Base-by-base conservation (phyloP, 1,140 invertebrate genomes). In the Drosophila setifemur region DNA sequence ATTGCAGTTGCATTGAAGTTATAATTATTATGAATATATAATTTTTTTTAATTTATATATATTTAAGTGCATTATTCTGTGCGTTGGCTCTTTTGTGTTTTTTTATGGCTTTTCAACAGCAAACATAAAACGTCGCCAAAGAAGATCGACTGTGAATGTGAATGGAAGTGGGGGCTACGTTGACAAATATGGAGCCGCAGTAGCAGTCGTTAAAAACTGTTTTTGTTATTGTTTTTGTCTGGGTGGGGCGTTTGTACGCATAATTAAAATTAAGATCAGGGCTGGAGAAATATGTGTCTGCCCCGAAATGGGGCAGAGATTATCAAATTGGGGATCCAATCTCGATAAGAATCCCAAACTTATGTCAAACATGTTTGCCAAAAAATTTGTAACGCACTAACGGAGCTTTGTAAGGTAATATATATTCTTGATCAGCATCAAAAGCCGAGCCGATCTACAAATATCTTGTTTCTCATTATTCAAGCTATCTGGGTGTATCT, bases 131-230 rank as follows among this genome's bases (percentile, higher is more conserved):
- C 68, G 77, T 81, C 75, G 48, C 71, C 67, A 75, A 86, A 86
- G 67, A 81, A 86, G 75, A 86, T 86, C 75, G 67, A 86, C 74
- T 79, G n/a, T 70, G 64, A 78, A 74, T 79, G 70, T 73, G 78
- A 73, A 85, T 77, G 50, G 49, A 53, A 23, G 37, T 33, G n/a
- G 50, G 19, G 21, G 26, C 33, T 53, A 52, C 54, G 70, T 67
- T 21, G 44, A 64, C 70, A 55, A 85, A 85, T 85, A 74, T 78
- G 78, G 79, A 57, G 47, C 77, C 78, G 68, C 77, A 54, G 33
- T 42, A 40, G 48, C n/a, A 25, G 61, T 42, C 64, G 33, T 49
- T 29, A 49, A 55, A 31, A 21, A 8, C 5, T 23, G 0, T 55
- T 40, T 19, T 39, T 55, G 14, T 21, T 40, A 16, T 55, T 39